Percentiles rank a stretch among this genome's conserved stretches.
Evolutionary conservation across 92 coral and sea anemone species (phyloP).

Genomic region (Epizoanthus rinbou): DNA sequence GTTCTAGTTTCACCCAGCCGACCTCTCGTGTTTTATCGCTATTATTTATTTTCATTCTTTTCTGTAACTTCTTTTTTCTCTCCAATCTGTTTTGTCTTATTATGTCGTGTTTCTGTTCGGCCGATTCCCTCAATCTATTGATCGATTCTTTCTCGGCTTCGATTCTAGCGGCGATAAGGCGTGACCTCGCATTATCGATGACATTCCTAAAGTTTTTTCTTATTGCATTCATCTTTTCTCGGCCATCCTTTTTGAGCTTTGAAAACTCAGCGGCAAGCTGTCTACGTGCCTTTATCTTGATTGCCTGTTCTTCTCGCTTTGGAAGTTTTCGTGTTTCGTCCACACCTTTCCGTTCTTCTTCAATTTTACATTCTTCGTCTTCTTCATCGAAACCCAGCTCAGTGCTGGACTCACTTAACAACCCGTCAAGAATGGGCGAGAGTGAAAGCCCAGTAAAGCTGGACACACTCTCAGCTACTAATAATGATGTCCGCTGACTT

Average conservation of each 20-base stretch:
- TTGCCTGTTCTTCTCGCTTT: constrained; percentile 50
- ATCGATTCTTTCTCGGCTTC: constrained; percentile 74
- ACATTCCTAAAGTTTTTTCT: constrained; percentile 63
- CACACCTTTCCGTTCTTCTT: constrained; percentile 6
- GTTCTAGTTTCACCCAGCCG: constrained; percentile 43
- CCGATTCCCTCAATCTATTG: constrained; percentile 55
- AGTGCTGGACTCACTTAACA: constrained; percentile 42
- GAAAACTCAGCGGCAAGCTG: constrained; percentile 58
- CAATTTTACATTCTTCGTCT: constrained; percentile 36
- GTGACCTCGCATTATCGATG: constrained; percentile 76
- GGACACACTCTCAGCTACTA: constrained; percentile 45
- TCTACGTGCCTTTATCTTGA: constrained; percentile 53
- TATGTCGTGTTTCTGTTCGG: constrained; percentile 69
- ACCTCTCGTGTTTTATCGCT: constrained; percentile 10
- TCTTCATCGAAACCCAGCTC: constrained; percentile 52
- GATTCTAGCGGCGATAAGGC: constrained; percentile 66
- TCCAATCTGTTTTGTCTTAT: constrained; percentile 65
- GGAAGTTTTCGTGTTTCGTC: constrained; percentile 13
- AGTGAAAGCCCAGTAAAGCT: constrained; percentile 43
- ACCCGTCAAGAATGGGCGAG: constrained; percentile 48
- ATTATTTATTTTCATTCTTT: neutral
- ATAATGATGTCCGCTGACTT: constrained; percentile 19
- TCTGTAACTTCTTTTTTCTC: constrained; percentile 41
- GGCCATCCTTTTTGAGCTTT: constrained; percentile 61
- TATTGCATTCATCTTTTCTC: constrained; percentile 54